A percentile compares a stretch with the other conserved stretches of the same genome.
Evolutionary conservation across 2,888 invertebrate species (phyloP).

Genomic region (Mythimna impura): DNA sequence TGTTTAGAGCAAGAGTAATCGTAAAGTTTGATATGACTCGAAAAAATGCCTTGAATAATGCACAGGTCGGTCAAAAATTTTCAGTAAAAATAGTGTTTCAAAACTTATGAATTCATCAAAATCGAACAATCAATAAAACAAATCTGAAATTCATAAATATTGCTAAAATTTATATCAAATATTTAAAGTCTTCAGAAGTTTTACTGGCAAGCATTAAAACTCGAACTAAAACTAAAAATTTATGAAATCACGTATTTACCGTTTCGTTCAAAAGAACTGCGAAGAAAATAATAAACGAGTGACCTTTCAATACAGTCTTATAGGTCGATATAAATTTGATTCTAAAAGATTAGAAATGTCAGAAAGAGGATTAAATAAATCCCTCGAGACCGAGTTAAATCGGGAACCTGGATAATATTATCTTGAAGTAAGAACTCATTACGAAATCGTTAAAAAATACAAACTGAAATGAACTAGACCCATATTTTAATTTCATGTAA

Average conservation of each 20-base stretch:
- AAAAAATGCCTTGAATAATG: neutral
- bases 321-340: neutral
- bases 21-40: neutral
- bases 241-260: conserved; percentile 17
- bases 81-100: neutral
- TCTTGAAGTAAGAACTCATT: conserved; percentile 34
- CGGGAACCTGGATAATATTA: conserved; percentile 24
- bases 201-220: conserved; percentile 9
- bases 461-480: conserved; percentile 76
- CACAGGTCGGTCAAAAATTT: neutral
- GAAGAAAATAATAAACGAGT: neutral
- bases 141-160: conserved; percentile 2
- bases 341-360: neutral
- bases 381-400: conserved; percentile 6
- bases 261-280: conserved; percentile 16
- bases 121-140: neutral
- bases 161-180: conserved; percentile 14
- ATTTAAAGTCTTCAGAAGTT: conserved; percentile 14
- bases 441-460: conserved; percentile 59
- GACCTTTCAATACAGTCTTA: neutral
- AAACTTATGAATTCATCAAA: neutral
- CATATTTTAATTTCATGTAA: conserved; percentile 81
- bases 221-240: neutral
- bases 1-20: neutral
- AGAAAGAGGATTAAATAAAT: conserved; percentile 11